Base-by-base conservation (phyloP, 2,797 vertebrate genomes). In the Chrysocyon brachyurus region DNA sequence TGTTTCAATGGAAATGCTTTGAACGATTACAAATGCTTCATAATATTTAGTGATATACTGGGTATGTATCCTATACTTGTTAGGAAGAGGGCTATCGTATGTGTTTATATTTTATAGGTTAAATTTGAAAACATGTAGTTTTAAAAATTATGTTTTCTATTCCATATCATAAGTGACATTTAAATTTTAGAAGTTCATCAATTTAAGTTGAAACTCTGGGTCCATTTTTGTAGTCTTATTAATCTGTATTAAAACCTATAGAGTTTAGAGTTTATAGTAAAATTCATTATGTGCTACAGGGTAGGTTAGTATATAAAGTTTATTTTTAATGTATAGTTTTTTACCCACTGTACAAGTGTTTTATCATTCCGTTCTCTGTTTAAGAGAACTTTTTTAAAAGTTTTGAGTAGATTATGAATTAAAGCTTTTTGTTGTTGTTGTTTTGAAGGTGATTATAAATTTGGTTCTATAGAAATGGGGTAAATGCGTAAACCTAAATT, bases 371-470 rank as follows among this genome's bases (percentile, higher is more conserved):
- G 40, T 19, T 70, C 61, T 97, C 68, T 91, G 95, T 70, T 86
- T 52, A 79, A 84, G 59, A 78, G 40, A 77, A 33, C 22, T 40
- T 33, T 64, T 79, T 94, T 57, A 11, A 5, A 73, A 73, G 33
- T 21, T 52, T 91, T 93, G 88, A 86, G 49, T 31, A 31, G 12
- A 93, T 83, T 91, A 59, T 94, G 86, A 89, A 81, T 93, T 77
- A 97, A 94, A 95, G 14, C 66, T 70, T 90, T 40, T 24, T 95
- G 96, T 97, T 97, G 82, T 12, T 59, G 81, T 91, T 79, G 49
- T 97, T 95, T 90, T 95, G 59, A 96, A 84, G 15, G 31, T 79
- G 68, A 87, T 93, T 96, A 33, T 95, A 95, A 92, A 54, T 92
- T 28, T 78, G 52, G 15, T 90, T 90, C 17, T 28, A 6, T 94